Base-by-base conservation (phyloP, 2,797 vertebrate genomes). In the Heliangelus exortis region DNA sequence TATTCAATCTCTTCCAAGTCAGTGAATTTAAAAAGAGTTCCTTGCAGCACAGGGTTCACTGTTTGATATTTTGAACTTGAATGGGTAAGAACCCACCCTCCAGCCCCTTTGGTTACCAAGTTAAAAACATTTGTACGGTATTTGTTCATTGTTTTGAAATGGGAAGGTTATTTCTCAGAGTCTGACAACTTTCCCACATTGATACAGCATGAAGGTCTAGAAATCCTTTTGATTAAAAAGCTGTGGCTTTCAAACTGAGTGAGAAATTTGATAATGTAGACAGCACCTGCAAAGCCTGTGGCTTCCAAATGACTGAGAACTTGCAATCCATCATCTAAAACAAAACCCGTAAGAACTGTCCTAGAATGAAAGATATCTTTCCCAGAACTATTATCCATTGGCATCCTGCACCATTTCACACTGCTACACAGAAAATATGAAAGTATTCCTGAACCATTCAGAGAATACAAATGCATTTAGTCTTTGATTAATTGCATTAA, bases 241-340 rank as follows among this genome's bases (percentile, higher is more conserved):
- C 94, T 92, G 87, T 5, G 2, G 54, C 95, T 93, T 96, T 95
- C 63, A 83, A 97, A 95, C 84, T 73, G 83, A 90, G 89, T 94
- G 91, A 97, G 94, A 92, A 96, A 92, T 96, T 96, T 95, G 95
- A 96, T 97, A 96, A 96, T 93, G 88, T 74, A 84, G 94, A 91
- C 74, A 86, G 81, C 75, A 79, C 93, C 83, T 83, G 84, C 96
- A 95, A 95, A 97, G 94, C 47, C 95, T 75, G 91, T 87, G 91
- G 91, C 83, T 97, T 91, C 78, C 76, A 91, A 98, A 95, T 95
- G 95, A 95, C 95, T 95, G 93, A 94, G 94, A 94, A 95, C 72
- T 86, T 85, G 96, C 78, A 97, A 96, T 95, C 93, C 89, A 97
- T 95, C 96, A 94, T 95, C 86, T 93, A 96, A 93, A 97, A 97